A percentile compares a stretch with the other conserved stretches of the same genome.
Conservation (phyloP, 1,140 invertebrate species). For the Rhopalosiphum maidis region DNA sequence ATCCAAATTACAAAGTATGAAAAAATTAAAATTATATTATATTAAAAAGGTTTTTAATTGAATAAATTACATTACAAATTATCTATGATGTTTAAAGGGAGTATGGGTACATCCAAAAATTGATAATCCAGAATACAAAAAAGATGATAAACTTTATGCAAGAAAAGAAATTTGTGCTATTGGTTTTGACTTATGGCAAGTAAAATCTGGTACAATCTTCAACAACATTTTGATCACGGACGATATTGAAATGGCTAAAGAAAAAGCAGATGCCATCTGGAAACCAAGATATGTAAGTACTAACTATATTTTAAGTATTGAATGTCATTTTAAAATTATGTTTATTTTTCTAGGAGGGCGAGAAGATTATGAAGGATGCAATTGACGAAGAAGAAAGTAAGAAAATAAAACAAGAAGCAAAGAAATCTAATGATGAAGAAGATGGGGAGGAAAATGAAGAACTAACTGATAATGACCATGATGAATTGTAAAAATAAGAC, state of each 20-base stretch:
- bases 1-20: conserved; percentile 90
- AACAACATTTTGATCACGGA: conserved; percentile 97
- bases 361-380: conserved; percentile 92
- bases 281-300: conserved; percentile 64
- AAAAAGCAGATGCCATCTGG: conserved; percentile 68
- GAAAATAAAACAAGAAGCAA: conserved; percentile 64
- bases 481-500: conserved; percentile 55
- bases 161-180: conserved; percentile 89
- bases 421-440: conserved; percentile 62
- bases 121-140: conserved; percentile 94
- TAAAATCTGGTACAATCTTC: conserved; percentile 99
- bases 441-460: conserved; percentile 70
- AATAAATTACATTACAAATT: not conserved
- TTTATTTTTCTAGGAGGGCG: conserved; percentile 71
- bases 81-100: conserved; percentile 69
- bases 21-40: not conserved
- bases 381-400: conserved; percentile 85
- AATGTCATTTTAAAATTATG: not conserved
- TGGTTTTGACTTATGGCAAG: conserved; percentile 98
- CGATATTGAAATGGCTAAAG: conserved; percentile 79
- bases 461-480: conserved; percentile 36
- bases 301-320: not conserved
- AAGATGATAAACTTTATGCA: conserved; percentile 85
- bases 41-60: not conserved
- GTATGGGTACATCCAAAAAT: conserved; percentile 98